Evolutionary conservation across 2,113 vertebrate genomes (phyloP), one percentile per base, ranked within the genome.

Genomic region (Callocephalon fimbriatum): DNA sequence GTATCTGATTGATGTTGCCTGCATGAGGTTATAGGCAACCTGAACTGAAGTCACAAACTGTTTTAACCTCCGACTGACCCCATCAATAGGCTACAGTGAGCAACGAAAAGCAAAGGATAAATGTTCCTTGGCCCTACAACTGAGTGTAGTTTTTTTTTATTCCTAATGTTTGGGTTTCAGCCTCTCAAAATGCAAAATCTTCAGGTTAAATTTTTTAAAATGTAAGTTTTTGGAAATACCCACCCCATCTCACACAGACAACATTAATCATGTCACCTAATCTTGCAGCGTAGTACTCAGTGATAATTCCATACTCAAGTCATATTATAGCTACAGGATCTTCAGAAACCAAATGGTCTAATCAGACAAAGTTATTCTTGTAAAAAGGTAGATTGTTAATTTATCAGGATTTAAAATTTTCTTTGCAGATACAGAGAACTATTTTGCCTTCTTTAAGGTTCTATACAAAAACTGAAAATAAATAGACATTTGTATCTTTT

Each of bases 11-110:
- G 71, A 78, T 54, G 35, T 21, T 92, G 56, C 32, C 66, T 90
- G 21, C 16, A 42, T 58, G 51, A 85, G 25, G 21, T 71, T 71
- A 75, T 12, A 67, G 19, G 47, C 27, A 92, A 42, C 32, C 56
- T 93, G 50, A 74, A 67, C 42, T 21, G 53, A 90, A 90, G 58
- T 18, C 66, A 65, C 17, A 63, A 78, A 81, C 10, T n/a, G 25
- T 70, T 95, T 87, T 85, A 88, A 92, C 32, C 61, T 96, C 56
- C 13, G 10, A 45, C 12, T 72, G 75, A 75, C 23, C 17, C 21
- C 0, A 18, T 14, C 0, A 0, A 68, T 63, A 70, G 2, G 26
- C 32, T 71, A 47, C 1, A 2, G 5, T 29, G 32, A 88, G n/a
- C 7, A 82, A 83, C 12, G 21, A 79, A 86, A 86, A 68, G 25